Percentiles rank a stretch among this genome's conserved stretches.
Evolutionary conservation across 1,140 invertebrate species (phyloP).

Genomic region (Trigoniulus corallinus): DNA sequence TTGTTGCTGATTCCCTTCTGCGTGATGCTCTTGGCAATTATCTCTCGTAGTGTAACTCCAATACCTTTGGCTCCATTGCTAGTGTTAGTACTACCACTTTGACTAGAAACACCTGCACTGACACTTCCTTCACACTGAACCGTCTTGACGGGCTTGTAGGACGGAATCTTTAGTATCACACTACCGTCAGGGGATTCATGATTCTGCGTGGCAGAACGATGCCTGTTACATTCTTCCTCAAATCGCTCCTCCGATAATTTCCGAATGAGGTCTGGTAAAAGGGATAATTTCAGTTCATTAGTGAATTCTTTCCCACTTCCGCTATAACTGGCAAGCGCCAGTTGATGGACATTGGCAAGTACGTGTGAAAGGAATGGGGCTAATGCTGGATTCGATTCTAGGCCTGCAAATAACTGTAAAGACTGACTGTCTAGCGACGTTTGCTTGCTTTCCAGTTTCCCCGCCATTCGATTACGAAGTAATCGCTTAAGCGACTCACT

Average conservation of each 20-base stretch:
- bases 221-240: slow-evolving; percentile 18
- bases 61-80: slow-evolving; percentile 11
- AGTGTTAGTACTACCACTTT: slow-evolving; percentile 5
- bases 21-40: slow-evolving; percentile 12
- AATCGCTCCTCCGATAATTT: slow-evolving; percentile 26
- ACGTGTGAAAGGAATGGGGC: slow-evolving; percentile 16
- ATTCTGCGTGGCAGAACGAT: slow-evolving; percentile 2
- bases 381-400: slow-evolving; percentile 8
- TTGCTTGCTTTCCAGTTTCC: slow-evolving; percentile 1
- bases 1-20: background rate
- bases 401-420: background rate
- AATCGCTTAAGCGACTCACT: slow-evolving; percentile 37
- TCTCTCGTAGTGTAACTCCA: slow-evolving; percentile 14
- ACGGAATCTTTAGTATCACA: slow-evolving; percentile 80
- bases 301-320: slow-evolving; percentile 15
- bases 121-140: slow-evolving; percentile 1
- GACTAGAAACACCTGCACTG: slow-evolving; percentile 1
- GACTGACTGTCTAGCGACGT: background rate
- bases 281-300: slow-evolving; percentile 16
- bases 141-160: slow-evolving; percentile 47
- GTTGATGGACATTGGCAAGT: slow-evolving; percentile 15
- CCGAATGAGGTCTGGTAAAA: slow-evolving; percentile 24
- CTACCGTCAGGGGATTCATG: slow-evolving; percentile 21
- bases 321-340: slow-evolving; percentile 10
- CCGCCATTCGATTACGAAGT: slow-evolving; percentile 30